phyloP scores from a whole-genome alignment of 2,888 invertebrate species.

The Phlogophora meticulosa region DNA sequence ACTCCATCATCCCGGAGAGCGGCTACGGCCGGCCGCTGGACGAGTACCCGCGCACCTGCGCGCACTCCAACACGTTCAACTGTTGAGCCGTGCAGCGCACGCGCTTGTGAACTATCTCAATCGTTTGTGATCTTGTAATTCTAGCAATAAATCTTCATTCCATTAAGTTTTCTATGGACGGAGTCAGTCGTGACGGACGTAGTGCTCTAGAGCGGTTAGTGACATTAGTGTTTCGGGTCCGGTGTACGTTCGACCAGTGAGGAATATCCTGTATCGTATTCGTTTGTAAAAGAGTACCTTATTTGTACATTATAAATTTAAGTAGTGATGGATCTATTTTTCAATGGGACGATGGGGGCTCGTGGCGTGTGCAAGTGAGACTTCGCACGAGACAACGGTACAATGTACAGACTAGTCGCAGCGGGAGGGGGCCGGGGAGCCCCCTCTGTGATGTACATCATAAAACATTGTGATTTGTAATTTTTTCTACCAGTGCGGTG shows the following conservation, averaged over 20 bases:
- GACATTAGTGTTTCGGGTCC: slow-evolving; percentile 78
- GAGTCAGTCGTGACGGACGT: slow-evolving; percentile 82
- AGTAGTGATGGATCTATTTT: slow-evolving; percentile 91
- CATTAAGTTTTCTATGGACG: slow-evolving; percentile 88
- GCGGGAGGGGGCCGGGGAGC: slow-evolving; percentile 61
- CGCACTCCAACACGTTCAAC: slow-evolving; percentile 90
- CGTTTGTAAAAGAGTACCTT: slow-evolving; percentile 88
- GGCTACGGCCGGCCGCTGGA: slow-evolving; percentile 79
- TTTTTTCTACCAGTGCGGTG: slow-evolving; percentile 84
- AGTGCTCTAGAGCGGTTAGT: slow-evolving; percentile 89
- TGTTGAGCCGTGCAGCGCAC: slow-evolving; percentile 81
- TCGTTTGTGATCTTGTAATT: slow-evolving; percentile 90
- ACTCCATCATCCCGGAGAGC: slow-evolving; percentile 88
- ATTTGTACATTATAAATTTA: slow-evolving; percentile 90
- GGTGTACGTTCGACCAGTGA: slow-evolving; percentile 75
- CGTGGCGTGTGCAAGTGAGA: slow-evolving; percentile 85
- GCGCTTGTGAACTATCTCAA: slow-evolving; percentile 75
- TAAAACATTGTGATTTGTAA: slow-evolving; percentile 86
- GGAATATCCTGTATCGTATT: slow-evolving; percentile 86
- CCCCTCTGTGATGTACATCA: slow-evolving; percentile 75
- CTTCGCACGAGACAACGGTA: slow-evolving; percentile 83
- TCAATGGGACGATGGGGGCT: slow-evolving; percentile 80
- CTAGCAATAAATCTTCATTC: slow-evolving; percentile 92
- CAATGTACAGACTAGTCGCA: slow-evolving; percentile 89
- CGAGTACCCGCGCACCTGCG: slow-evolving; percentile 85